Evolutionary conservation across 1,140 invertebrate genomes (phyloP).

Genomic region (Lepidurus couesii): DNA sequence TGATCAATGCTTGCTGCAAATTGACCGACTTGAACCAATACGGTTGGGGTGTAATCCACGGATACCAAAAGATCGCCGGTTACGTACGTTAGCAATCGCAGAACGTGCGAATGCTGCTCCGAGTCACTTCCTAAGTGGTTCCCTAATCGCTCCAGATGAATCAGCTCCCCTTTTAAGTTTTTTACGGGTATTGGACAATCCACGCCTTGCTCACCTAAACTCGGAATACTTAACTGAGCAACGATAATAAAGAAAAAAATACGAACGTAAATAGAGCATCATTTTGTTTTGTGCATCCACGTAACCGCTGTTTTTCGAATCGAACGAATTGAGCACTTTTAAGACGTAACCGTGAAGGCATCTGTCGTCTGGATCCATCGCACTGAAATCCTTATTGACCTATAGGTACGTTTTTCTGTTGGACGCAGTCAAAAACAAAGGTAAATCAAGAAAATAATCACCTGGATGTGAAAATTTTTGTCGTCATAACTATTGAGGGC

Average conservation of each 20-base stretch:
- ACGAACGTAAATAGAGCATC: conserved; percentile 56
- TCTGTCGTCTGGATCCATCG: conserved; percentile 39
- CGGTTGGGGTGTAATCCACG: conserved; percentile 50
- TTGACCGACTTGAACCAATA: conserved; percentile 63
- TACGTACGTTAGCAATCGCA: conserved; percentile 65
- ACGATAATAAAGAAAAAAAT: conserved; percentile 27
- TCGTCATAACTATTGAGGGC: conserved; percentile 76
- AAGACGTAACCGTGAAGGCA: conserved; percentile 62
- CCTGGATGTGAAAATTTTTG: conserved; percentile 60
- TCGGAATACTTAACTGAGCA: conserved; percentile 2
- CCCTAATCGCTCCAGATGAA: background rate
- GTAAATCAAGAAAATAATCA: conserved; percentile 27
- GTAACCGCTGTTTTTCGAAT: conserved; percentile 59
- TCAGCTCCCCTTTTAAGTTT: background rate
- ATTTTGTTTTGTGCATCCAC: conserved; percentile 66
- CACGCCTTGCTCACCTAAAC: background rate
- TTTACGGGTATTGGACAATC: background rate
- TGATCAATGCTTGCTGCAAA: conserved; percentile 61
- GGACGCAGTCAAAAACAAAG: background rate
- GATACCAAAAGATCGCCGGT: conserved; percentile 61
- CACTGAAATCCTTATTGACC: conserved; percentile 37
- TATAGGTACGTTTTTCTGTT: background rate
- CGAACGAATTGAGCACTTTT: conserved; percentile 72
- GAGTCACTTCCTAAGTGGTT: background rate
- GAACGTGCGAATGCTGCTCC: conserved; percentile 49